Evolutionary conservation across 2,888 invertebrate genomes (phyloP).

Genomic region (Cheilosia vernalis): DNA sequence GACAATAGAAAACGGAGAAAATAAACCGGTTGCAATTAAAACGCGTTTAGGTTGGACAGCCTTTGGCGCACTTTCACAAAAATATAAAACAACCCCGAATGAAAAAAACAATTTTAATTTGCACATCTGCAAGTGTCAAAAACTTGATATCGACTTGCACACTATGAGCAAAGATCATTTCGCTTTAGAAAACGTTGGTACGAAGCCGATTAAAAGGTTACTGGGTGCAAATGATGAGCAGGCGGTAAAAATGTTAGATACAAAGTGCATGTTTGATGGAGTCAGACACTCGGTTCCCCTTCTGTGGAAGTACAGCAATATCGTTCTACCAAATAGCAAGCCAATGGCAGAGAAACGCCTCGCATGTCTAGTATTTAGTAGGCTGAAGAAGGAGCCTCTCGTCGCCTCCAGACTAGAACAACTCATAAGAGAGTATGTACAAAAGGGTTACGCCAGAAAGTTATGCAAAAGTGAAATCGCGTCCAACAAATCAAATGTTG

Average conservation of each 20-base stretch:
- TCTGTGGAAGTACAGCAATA: conserved; percentile 4
- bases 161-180: no score
- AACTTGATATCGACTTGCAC: no score
- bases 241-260: conserved; percentile 8
- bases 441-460: neutral
- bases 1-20: neutral
- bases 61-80: no score
- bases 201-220: neutral
- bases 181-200: conserved; percentile 1
- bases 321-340: neutral
- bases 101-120: no score
- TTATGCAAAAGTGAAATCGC: neutral
- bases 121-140: no score
- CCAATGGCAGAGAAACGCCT: neutral
- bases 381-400: conserved; percentile 2
- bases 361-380: no score
- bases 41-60: no score
- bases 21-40: neutral
- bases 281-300: conserved; percentile 10
- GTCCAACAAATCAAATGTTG: neutral
- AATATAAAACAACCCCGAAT: no score
- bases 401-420: neutral
- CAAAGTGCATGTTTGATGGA: neutral
- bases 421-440: neutral
- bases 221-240: conserved; percentile 1